Base-by-base conservation (phyloP, 1,140 invertebrate genomes). In the Caenorhabditis latens region DNA sequence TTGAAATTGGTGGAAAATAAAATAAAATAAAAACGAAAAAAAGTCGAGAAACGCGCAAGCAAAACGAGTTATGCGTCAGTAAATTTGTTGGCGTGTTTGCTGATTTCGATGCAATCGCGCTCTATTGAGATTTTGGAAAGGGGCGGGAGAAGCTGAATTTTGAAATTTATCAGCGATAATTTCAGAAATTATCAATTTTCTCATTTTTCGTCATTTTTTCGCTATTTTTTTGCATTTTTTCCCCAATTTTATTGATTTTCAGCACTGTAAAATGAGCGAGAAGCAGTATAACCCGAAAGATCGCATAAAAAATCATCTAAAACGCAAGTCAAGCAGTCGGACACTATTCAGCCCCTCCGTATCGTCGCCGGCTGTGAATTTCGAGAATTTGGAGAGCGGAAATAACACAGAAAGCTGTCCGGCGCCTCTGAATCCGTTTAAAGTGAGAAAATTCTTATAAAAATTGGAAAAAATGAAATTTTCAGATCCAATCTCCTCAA, bases 321-420 rank as follows among this genome's bases (percentile, higher is more conserved):
- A 50, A 24, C 43, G 71, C 11, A 48, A 50, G 19, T 79, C 71
- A 53, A 50, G 46, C 71, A 50, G 71, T 24, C 16, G 71, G 53
- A 50, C 2, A 7, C n/a, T 46, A 2, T 32, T 32, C 14, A 71
- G 19, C 19, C 11, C 32, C n/a, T n/a, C 63, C n/a, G 7, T 11
- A 46, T 14, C 19, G 14, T 7, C 65, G 16, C 19, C 8, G 32
- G n/a, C 32, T 42, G 24, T 65, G 63, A 65, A 65, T 9, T 7
- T 24, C n/a, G 11, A 53, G 11, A 11, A 53, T 53, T 53, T 53
- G 50, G 16, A 53, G 50, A 16, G 5, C 5, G 46, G 24, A 13
- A 14, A 9, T 14, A 32, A 50, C 42, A 46, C 71, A 24, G 71
- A 79, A 11, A 79, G 71, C 9, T 79, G 71, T n/a, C 71, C 71